These are phyloP conservation scores for Drosophila tripunctata DNA, from an alignment of 2,888 invertebrate genomes.

Conservation along the genomic window DNA sequence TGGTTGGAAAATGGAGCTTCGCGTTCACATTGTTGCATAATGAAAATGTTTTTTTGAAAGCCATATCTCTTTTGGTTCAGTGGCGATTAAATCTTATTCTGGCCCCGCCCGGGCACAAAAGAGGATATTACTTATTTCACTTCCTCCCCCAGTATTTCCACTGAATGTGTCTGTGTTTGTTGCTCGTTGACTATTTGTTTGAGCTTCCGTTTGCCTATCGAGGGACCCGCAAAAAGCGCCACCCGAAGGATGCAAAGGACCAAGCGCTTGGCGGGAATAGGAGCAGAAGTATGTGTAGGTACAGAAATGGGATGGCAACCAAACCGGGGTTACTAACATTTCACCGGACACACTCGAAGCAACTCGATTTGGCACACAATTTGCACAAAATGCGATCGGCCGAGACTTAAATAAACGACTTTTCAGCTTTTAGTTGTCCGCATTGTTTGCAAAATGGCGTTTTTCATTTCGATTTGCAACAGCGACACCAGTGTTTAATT, in stretches of 20 bases:
- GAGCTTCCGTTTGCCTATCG: slow-evolving; percentile 53
- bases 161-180: slow-evolving; percentile 11
- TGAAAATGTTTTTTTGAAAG: slow-evolving; percentile 49
- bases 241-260: slow-evolving; percentile 35
- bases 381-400: slow-evolving; percentile 52
- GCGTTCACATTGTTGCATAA: slow-evolving; percentile 57
- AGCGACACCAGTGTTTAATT: slow-evolving; percentile 57
- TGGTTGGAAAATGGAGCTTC: slow-evolving; percentile 14
- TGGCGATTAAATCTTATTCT: slow-evolving; percentile 67
- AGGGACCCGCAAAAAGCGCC: slow-evolving; percentile 34
- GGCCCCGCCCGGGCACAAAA: slow-evolving; percentile 40
- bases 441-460: slow-evolving; percentile 26
- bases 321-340: neutral
- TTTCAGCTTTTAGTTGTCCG: slow-evolving; percentile 18
- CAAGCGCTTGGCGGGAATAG: neutral
- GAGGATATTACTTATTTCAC: slow-evolving; percentile 57
- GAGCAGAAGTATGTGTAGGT: neutral
- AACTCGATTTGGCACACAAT: slow-evolving; percentile 61
- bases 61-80: slow-evolving; percentile 30
- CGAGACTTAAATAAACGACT: slow-evolving; percentile 40
- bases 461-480: slow-evolving; percentile 31
- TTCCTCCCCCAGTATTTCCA: slow-evolving; percentile 12
- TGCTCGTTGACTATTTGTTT: slow-evolving; percentile 57
- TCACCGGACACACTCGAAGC: slow-evolving; percentile 19
- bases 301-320: neutral